These are phyloP conservation scores for Nannospalax galili DNA, from an alignment of 2,113 vertebrate species.

Conservation along the genomic window DNA sequence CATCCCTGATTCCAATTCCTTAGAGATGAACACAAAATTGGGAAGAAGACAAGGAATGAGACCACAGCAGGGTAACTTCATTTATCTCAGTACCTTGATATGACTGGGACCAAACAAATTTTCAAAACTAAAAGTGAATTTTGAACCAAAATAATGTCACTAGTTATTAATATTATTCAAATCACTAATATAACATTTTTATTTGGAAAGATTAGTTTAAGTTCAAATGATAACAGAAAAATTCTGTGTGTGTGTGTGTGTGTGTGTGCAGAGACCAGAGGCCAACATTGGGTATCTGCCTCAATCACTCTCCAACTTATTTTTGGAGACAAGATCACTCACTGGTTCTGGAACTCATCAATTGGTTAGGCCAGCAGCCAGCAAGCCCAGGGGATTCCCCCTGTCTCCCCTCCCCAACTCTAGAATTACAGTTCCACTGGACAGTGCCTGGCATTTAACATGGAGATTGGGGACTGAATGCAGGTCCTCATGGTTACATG, in stretches of 20 bases:
- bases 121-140: conserved; percentile 32
- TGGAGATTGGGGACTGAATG: not conserved
- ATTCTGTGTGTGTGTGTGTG: not conserved
- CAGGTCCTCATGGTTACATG: not conserved
- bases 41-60: not conserved
- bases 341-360: not conserved
- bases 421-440: not conserved
- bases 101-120: not conserved
- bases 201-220: not conserved
- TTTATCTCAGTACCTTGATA: not conserved
- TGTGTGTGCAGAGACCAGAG: not conserved
- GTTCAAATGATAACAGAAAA: not conserved
- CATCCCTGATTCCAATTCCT: not conserved
- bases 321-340: not conserved
- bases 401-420: not conserved
- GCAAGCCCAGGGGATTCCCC: not conserved
- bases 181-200: conserved; percentile 6
- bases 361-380: not conserved
- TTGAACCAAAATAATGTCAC: not conserved
- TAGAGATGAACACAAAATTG: too few relatives aligned
- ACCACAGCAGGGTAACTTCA: not conserved
- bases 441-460: not conserved
- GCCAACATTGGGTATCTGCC: not conserved
- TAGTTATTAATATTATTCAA: not conserved
- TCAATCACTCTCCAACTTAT: not conserved